Conservation (phyloP, 2,797 vertebrate genomes). For the Leptoclinus maculatus region DNA sequence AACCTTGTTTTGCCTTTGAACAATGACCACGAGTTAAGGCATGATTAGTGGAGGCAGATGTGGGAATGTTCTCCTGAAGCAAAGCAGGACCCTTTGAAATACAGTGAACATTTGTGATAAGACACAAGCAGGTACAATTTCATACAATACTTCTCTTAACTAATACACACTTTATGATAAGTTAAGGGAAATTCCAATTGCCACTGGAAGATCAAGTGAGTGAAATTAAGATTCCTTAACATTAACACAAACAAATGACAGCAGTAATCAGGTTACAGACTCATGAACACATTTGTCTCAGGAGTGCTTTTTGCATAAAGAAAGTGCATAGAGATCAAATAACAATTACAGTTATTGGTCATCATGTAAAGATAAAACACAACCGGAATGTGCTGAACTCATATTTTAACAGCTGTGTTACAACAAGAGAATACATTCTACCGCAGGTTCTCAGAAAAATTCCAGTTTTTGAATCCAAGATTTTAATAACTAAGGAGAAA, state of each 20-base stretch:
- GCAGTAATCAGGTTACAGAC: conserved; percentile 32
- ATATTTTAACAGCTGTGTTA: conserved; percentile 4
- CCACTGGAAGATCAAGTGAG: background rate
- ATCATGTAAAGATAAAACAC: conserved; percentile 12
- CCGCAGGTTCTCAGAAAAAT: conserved; percentile 6
- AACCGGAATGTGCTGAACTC: conserved; percentile 33
- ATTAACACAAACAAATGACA: conserved; percentile 26
- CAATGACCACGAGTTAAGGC: conserved; percentile 54
- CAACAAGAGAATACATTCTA: conserved; percentile 17
- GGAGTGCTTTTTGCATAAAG: conserved; percentile 38
- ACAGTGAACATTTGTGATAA: conserved; percentile 8
- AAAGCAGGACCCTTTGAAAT: conserved; percentile 13
- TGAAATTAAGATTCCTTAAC: conserved; percentile 3
- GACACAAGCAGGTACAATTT: conserved; percentile 2
- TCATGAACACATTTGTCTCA: conserved; percentile 27
- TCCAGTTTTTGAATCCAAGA: conserved; percentile 6
- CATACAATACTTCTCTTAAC: background rate
- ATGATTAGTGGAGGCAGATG: conserved; percentile 45
- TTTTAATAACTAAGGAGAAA: conserved; percentile 21
- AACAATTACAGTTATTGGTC: conserved; percentile 18
- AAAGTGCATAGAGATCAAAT: conserved; percentile 48
- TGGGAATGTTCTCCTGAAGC: conserved; percentile 5
- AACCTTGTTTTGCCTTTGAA: conserved; percentile 26
- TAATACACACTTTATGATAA: background rate
- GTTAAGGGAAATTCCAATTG: background rate